Evolutionary conservation across 2,888 invertebrate genomes (phyloP), one percentile per base, ranked within the genome.

Genomic region (Yponomeuta cagnagella): DNA sequence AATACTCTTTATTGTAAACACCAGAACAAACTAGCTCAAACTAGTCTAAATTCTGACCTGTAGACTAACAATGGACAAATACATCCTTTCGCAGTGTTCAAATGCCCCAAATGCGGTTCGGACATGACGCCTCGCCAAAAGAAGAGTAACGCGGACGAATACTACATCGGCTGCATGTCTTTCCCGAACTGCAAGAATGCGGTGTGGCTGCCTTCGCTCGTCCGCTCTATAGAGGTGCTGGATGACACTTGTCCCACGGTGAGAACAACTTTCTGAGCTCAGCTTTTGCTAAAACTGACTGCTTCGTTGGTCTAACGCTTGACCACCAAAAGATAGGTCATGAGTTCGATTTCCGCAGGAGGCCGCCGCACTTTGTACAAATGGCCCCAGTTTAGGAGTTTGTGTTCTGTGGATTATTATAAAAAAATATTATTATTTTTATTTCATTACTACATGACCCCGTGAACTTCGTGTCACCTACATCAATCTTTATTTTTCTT

Each of bases 181-280:
- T 98, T 90, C 85, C 98, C 98, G 0, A 92, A 93, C 15, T 98
- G 98, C 80, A 96, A 93, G 78, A 95, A 96, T 81, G 95, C 94
- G 0, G 90, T 97, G 64, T 98, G 98, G 98, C 90, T 98, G 67
- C 96, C 97, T 0, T 88, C 92, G n/a, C 85, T 93, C 65, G 94
- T 97, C 1, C 94, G 95, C 78, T 93, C 93, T 4, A 90, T 96
- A 1, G 92, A 93, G 76, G 94, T 96, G 6, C 82, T 94, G 58
- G 89, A 95, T 10, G 94, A 95, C 64, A 87, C 89, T n/a, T 98
- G 98, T 83, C 72, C 85, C 30, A 74, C 76, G 71, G 92, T 92
- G 77, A 81, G 83, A 73, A 37, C 2, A 43, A 43, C 43, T 43
- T 43, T 1, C 43, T 8, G 43, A 8, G 43, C 43, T 43, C 43